Evolutionary conservation across 2,113 vertebrate species (phyloP).

Genomic region (Platysternon megacephalum): DNA sequence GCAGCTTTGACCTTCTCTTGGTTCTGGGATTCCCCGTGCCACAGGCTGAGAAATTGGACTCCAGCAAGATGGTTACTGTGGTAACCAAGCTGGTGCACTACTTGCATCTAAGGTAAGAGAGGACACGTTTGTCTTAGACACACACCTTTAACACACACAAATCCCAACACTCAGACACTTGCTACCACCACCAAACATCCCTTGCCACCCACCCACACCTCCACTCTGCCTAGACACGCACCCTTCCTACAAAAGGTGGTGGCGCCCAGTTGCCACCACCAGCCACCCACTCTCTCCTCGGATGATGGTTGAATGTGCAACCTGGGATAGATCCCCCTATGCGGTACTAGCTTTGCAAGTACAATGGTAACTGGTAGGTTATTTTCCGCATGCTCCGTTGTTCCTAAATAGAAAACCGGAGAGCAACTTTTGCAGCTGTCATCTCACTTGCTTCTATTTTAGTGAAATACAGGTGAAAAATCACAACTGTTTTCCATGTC

Average conservation of each 20-base stretch:
- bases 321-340: not conserved
- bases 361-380: not conserved
- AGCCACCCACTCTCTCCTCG: not conserved
- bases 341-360: not conserved
- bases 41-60: constrained; percentile 1
- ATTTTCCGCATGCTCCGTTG: not conserved
- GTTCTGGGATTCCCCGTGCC: not conserved
- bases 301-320: not conserved
- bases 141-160: not conserved
- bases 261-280: too few species aligned
- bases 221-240: not conserved
- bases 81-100: constrained; percentile 76
- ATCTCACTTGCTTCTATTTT: not conserved
- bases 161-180: not conserved
- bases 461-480: not conserved
- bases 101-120: constrained; percentile 80
- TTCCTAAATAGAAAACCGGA: not conserved
- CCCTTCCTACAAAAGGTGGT: too few species aligned
- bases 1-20: fast-evolving
- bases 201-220: not conserved
- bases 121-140: not conserved
- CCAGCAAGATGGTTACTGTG: constrained; percentile 72
- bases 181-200: not conserved
- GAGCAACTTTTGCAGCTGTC: fast-evolving
- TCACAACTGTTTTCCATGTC: not conserved